Conservation (phyloP, 1,140 invertebrate species). For the Babylonia areolata region DNA sequence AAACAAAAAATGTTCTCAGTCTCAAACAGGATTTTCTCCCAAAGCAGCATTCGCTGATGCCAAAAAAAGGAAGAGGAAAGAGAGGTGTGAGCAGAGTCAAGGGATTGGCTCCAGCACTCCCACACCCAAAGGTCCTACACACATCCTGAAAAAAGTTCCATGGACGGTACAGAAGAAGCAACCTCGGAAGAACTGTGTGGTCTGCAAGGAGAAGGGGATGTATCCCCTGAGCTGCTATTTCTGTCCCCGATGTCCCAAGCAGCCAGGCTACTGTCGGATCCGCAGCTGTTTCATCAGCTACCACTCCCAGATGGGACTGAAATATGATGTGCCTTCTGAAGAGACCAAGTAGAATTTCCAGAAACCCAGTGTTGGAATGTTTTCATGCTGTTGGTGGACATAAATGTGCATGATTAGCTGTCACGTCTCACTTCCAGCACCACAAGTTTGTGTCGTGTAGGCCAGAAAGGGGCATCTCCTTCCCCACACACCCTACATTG, state of each 20-base stretch:
- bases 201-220: neutral
- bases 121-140: neutral
- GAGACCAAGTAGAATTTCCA: no score
- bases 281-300: neutral
- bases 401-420: no score
- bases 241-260: neutral
- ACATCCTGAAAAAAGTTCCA: neutral
- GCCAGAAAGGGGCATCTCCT: no score
- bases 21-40: neutral
- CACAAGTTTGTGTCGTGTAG: no score
- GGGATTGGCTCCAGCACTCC: neutral
- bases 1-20: neutral
- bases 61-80: neutral
- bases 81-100: no score
- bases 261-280: neutral
- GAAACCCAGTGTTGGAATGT: no score
- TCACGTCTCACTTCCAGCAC: no score
- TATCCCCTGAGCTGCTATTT: neutral
- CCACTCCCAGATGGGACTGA: neutral
- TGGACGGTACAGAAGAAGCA: neutral
- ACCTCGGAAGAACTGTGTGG: neutral
- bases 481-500: no score
- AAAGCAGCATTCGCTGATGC: neutral
- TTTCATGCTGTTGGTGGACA: no score
- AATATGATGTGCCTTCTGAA: no score